phyloP scores from a whole-genome alignment of 2,888 invertebrate species.

The Andrena praecox region DNA sequence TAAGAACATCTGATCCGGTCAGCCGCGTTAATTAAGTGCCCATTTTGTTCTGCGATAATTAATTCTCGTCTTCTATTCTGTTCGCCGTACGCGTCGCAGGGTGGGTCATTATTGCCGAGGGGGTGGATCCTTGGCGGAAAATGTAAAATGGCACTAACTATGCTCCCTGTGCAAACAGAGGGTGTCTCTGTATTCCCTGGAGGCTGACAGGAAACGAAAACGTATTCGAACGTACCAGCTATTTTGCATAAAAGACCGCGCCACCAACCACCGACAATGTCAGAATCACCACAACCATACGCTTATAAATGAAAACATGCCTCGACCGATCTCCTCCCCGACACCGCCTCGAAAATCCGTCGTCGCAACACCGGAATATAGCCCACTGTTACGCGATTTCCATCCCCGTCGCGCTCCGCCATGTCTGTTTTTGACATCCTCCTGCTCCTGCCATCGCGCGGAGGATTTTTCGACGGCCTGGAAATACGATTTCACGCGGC shows the following conservation, averaged over 20 bases:
- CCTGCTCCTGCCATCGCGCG: not conserved
- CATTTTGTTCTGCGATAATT: conserved; percentile 51
- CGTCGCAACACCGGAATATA: not conserved
- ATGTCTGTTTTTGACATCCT: conserved; percentile 39
- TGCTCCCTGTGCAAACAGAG: too few relatives aligned
- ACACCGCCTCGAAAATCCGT: not conserved
- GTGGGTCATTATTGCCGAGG: not conserved
- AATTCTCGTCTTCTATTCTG: conserved; percentile 29
- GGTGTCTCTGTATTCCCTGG: too few relatives aligned
- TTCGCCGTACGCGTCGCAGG: not conserved
- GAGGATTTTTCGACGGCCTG: conserved; percentile 13
- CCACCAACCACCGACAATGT: not conserved
- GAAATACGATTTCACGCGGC: conserved; percentile 47
- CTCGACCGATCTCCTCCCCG: not conserved
- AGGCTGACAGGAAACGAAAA: not conserved
- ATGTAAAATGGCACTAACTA: not conserved
- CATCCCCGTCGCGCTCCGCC: too few relatives aligned
- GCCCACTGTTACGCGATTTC: not conserved
- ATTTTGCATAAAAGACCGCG: not conserved
- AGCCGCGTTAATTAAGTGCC: conserved; percentile 59
- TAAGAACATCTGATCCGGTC: conserved; percentile 41
- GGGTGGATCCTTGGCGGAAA: not conserved
- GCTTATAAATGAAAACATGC: not conserved
- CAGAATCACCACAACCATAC: not conserved
- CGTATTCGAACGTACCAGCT: not conserved